Percentiles rank a stretch among this genome's conserved stretches.
Evolutionary conservation across 1,140 invertebrate genomes (phyloP).

Genomic region (Cataglyphis hispanica): DNA sequence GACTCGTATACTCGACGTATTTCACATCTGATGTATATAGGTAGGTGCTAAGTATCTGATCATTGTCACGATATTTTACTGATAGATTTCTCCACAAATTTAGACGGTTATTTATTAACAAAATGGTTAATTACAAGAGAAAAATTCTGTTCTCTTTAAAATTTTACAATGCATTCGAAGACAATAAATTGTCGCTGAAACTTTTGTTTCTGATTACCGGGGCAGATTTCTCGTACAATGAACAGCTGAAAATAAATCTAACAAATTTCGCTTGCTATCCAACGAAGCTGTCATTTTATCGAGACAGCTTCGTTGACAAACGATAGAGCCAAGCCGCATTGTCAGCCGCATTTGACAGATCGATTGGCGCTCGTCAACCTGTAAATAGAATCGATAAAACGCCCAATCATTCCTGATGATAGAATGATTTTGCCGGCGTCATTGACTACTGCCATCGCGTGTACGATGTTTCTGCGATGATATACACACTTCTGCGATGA

Average conservation of each 20-base stretch:
- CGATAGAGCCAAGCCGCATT: constrained; percentile 35
- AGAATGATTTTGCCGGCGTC: constrained; percentile 63
- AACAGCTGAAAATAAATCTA: constrained; percentile 31
- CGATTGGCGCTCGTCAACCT: constrained; percentile 45
- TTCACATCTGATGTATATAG: constrained; percentile 19
- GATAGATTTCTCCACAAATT: background rate
- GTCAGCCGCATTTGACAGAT: constrained; percentile 33
- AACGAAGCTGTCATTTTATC: constrained; percentile 59
- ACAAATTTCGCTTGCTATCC: constrained; percentile 19
- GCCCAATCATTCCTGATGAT: constrained; percentile 63
- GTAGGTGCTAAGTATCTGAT: background rate
- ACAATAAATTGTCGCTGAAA: background rate
- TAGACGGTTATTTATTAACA: no score
- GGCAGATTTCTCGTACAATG: background rate
- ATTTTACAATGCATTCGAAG: background rate
- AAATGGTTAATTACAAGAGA: background rate
- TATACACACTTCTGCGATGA: constrained; percentile 1
- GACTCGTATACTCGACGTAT: constrained; percentile 34
- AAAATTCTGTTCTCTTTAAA: background rate
- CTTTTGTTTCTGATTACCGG: background rate
- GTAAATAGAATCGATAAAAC: constrained; percentile 66
- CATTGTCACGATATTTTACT: background rate
- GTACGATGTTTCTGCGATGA: constrained; percentile 28
- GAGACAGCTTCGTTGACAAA: constrained; percentile 57
- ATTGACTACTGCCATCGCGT: constrained; percentile 63